A percentile compares a stretch with the other conserved stretches of the same genome.
Conservation (phyloP, 1,140 invertebrate species). For the Eubasilissa regina region DNA sequence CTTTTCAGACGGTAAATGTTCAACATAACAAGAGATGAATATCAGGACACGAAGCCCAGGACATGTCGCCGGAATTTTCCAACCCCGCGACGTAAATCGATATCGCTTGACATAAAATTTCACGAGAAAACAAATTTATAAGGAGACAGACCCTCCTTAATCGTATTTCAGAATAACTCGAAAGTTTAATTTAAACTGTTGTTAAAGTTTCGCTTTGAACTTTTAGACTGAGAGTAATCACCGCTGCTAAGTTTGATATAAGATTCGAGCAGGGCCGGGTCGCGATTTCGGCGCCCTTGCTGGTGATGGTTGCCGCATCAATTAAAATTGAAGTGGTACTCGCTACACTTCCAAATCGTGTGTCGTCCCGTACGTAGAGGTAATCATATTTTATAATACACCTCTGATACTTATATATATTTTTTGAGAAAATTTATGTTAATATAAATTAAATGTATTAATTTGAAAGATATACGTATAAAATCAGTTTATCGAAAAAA, state of each 20-base stretch:
- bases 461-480: too few relatives aligned
- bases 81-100: neutral
- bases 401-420: too few relatives aligned
- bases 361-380: too few relatives aligned
- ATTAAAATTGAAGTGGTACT: constrained; percentile 4
- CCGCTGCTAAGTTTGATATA: constrained; percentile 17
- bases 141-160: constrained; percentile 27
- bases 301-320: neutral
- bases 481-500: too few relatives aligned
- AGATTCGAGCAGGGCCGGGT: neutral
- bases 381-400: too few relatives aligned
- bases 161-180: constrained; percentile 13
- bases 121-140: constrained; percentile 18
- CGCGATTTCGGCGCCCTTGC: neutral
- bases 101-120: constrained; percentile 9
- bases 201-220: constrained; percentile 25
- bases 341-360: too few relatives aligned
- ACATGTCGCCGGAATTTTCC: neutral
- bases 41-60: too few relatives aligned
- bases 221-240: constrained; percentile 5
- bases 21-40: too few relatives aligned
- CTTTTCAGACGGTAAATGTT: too few relatives aligned
- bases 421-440: too few relatives aligned
- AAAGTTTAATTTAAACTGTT: constrained; percentile 34
- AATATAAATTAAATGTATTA: too few relatives aligned